These are phyloP conservation scores for Xerus inauris DNA, from an alignment of 2,113 vertebrate genomes.

Conservation along the genomic window DNA sequence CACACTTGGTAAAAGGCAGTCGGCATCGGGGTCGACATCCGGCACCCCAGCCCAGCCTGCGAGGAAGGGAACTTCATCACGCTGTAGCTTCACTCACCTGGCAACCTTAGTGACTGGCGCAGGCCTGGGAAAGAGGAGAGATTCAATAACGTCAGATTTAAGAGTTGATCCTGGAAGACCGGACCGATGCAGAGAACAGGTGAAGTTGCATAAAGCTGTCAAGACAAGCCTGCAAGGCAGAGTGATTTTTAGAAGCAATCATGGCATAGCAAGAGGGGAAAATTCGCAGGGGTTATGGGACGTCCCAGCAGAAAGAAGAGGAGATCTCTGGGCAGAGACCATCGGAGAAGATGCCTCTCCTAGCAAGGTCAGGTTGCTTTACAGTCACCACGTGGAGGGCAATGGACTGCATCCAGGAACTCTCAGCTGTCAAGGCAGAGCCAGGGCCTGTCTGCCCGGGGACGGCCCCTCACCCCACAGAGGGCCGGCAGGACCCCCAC, in stretches of 20 bases:
- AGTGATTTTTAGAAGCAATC: not conserved
- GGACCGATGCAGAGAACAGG: not conserved
- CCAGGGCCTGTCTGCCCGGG: not conserved
- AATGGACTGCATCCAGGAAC: not conserved
- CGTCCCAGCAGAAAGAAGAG: not conserved
- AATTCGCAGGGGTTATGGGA: accelerated
- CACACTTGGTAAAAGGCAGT: accelerated
- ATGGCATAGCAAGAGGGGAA: not conserved
- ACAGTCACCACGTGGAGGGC: not conserved
- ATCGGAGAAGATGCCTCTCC: too few species aligned
- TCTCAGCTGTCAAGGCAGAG: too few species aligned
- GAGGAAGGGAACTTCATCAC: not conserved
- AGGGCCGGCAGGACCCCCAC: too few species aligned
- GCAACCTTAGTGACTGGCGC: too few species aligned
- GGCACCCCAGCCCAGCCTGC: too few species aligned
- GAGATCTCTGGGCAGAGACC: not conserved
- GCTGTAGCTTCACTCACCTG: not conserved
- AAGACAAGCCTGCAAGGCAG: not conserved
- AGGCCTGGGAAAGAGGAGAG: not conserved
- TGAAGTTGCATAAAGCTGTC: not conserved
- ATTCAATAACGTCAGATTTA: not conserved
- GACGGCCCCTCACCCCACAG: accelerated
- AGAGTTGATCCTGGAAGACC: not conserved
- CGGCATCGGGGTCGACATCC: accelerated
- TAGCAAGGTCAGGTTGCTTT: not conserved